Percentiles rank a stretch among this genome's conserved stretches.
These are phyloP conservation scores for Enoplosus armatus DNA, from an alignment of 2,797 vertebrate genomes.

Conservation along the genomic window DNA sequence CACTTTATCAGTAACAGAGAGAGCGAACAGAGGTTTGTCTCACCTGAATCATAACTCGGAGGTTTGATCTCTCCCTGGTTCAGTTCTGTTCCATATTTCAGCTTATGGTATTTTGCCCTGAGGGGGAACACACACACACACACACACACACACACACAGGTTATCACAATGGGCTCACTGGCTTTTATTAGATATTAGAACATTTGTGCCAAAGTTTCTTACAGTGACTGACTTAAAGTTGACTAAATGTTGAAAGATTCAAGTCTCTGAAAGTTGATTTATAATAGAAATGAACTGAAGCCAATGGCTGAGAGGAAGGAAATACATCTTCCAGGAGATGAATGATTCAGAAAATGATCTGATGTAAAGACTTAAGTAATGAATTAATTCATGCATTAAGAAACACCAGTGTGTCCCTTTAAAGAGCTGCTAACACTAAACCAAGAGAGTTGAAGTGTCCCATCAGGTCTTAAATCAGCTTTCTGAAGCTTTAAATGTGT, in stretches of 20 bases:
- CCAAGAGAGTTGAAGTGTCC: too few relatives aligned
- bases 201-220: too few relatives aligned
- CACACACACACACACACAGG: background rate
- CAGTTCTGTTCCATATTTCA: constrained; percentile 95
- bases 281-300: too few relatives aligned
- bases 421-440: background rate
- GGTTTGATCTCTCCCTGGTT: constrained; percentile 95
- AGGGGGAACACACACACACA: constrained; percentile 37
- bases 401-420: background rate
- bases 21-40: constrained; percentile 50
- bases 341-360: background rate
- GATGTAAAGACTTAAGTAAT: too few relatives aligned
- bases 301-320: too few relatives aligned
- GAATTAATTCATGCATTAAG: background rate
- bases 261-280: too few relatives aligned
- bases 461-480: too few relatives aligned
- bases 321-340: too few relatives aligned
- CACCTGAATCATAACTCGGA: constrained; percentile 96
- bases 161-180: too few relatives aligned
- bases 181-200: too few relatives aligned
- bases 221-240: too few relatives aligned
- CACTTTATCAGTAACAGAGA: background rate
- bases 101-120: constrained; percentile 95
- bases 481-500: background rate
- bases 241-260: too few relatives aligned